phyloP scores from a whole-genome alignment of 2,888 invertebrate genomes.

The Mermis nigrescens region DNA sequence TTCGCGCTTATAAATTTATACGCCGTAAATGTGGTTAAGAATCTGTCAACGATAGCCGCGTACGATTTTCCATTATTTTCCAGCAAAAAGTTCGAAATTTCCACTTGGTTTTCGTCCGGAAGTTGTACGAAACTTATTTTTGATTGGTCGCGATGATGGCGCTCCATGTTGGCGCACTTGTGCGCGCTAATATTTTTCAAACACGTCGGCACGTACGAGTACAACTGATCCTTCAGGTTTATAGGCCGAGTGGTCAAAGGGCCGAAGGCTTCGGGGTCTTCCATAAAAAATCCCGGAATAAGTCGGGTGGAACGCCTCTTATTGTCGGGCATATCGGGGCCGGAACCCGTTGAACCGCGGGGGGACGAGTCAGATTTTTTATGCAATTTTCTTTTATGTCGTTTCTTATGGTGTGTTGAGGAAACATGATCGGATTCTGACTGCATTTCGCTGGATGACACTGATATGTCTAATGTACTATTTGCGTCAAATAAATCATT shows the following conservation, averaged over 20 bases:
- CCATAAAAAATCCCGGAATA: slow-evolving; percentile 11
- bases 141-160: no score
- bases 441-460: no score
- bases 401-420: no score
- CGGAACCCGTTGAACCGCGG: no score
- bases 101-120: no score
- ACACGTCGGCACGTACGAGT: neutral
- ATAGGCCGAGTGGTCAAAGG: slow-evolving; percentile 1
- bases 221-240: neutral
- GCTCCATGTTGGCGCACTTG: no score
- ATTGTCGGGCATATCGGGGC: neutral
- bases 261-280: slow-evolving; percentile 8
- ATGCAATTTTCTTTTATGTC: no score
- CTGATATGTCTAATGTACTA: no score
- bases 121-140: no score
- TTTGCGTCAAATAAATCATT: no score
- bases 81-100: neutral
- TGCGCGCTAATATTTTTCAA: neutral
- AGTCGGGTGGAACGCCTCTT: slow-evolving; percentile 12
- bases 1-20: neutral
- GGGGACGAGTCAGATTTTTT: no score
- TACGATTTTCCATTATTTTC: neutral
- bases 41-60: neutral
- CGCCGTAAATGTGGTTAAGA: neutral
- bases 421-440: no score